Evolutionary conservation across 1,140 invertebrate species (phyloP), one percentile per base, ranked within the genome.

Genomic region (Gyrodactylus bullatarudis): DNA sequence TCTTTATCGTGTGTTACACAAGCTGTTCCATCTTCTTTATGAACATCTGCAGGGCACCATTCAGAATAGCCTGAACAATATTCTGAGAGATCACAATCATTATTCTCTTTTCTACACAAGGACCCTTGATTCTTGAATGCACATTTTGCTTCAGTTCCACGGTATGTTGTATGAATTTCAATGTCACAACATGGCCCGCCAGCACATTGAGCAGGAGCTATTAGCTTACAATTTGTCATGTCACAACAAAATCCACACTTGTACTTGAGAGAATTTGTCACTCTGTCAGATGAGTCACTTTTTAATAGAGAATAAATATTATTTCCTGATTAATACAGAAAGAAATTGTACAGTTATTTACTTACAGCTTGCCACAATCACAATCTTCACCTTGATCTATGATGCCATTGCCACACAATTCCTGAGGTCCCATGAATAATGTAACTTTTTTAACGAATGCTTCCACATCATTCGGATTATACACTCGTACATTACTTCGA

Each of bases 31-130:
- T 96, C 88, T 79, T 91, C 87, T 77, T 91, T 89, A 80, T 85
- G 89, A 0, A 94, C 87, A 82, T 98, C 89, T n/a, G 81, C 79
- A 0, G 93, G 93, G 81, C 94, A 99, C 79, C 86, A 91, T 78
- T 96, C 91, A 0, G 87, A 87, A 74, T 88, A 84, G 0, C 94
- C 94, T 0, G 87, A 88, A 80, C 94, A 99, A 79, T 86, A 95
- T 80, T 99, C 94, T 0, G 92, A 87, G 26, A 98, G 79, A 81
- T 98, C 94, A 82, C 94, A 99, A 77, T 91, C 88, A 72, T 87
- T 86, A n/a, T 23, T 20, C 0, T 87, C 85, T 0, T 83, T 81
- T 20, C 93, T 84, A 78, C 94, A 98, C 72, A 86, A 78, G 0
- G 85, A 87, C 0, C 89, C 88, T n/a, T 86, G 85, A 16, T 80